Conservation (phyloP, 2,113 vertebrate species). For the Daboia siamensis region DNA sequence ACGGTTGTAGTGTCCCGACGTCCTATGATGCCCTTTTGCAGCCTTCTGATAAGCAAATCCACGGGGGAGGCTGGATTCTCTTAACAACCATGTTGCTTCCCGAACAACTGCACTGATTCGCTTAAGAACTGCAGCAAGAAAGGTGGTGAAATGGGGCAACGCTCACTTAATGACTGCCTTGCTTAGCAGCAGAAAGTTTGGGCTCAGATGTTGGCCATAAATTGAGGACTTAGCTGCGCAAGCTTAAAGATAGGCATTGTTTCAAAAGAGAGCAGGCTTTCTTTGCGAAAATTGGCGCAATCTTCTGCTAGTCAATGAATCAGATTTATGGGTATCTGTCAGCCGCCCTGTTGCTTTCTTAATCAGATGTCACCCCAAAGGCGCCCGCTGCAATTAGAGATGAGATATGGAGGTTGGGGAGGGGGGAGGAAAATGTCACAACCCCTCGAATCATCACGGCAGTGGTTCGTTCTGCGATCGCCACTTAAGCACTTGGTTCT, state of each 20-base stretch:
- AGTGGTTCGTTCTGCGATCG: conserved; percentile 33
- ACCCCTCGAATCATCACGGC: conserved; percentile 41
- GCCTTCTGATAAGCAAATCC: no score
- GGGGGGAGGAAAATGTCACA: conserved; percentile 52
- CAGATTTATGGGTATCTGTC: conserved; percentile 41
- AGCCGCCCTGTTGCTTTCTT: conserved; percentile 41
- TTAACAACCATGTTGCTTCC: no score
- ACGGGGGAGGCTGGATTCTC: no score
- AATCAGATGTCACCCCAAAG: conserved; percentile 48
- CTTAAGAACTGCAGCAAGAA: no score
- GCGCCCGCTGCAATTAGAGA: conserved; percentile 55
- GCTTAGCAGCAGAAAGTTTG: no score
- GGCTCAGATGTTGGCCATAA: no score
- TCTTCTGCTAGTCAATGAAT: conserved; percentile 34
- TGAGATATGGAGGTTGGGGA: conserved; percentile 62
- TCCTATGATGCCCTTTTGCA: no score
- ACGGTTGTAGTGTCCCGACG: no score
- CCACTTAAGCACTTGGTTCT: conserved; percentile 38
- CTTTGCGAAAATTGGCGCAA: conserved; percentile 34
- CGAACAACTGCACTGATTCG: no score
- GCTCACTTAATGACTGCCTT: no score
- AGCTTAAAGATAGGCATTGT: background rate
- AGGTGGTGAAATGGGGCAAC: no score
- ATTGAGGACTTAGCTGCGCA: no score
- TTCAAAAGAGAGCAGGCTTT: background rate